phyloP scores from a whole-genome alignment of 1,140 invertebrate genomes.

The Dufourea novaeangliae region DNA sequence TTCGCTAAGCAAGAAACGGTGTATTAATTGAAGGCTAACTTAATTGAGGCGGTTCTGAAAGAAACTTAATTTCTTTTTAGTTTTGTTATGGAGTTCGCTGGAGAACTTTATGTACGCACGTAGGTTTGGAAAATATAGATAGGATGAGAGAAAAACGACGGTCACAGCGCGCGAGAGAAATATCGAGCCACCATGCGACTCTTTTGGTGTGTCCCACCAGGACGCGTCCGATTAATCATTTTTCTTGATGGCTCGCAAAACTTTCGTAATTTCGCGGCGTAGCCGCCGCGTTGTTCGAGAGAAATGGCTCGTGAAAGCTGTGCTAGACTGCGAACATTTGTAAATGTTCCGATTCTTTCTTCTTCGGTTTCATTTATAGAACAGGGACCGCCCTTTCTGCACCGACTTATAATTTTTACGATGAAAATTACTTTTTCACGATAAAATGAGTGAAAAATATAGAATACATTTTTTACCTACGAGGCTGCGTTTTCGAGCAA shows the following conservation, averaged over 20 bases:
- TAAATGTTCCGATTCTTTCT: background rate
- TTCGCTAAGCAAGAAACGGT: too few relatives aligned
- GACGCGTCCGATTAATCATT: slow-evolving; percentile 8
- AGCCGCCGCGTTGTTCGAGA: background rate
- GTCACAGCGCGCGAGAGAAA: background rate
- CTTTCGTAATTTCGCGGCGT: slow-evolving; percentile 37
- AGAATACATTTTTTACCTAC: background rate
- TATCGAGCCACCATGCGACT: background rate
- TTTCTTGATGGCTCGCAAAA: slow-evolving; percentile 35
- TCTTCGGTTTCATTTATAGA: background rate
- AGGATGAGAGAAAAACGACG: background rate
- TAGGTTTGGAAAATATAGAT: slow-evolving; percentile 1
- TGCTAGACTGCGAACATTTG: background rate
- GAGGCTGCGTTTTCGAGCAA: background rate
- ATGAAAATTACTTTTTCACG: background rate
- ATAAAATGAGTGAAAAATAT: background rate
- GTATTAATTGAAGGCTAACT: slow-evolving; percentile 14
- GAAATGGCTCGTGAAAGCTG: background rate
- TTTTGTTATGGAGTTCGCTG: too few relatives aligned
- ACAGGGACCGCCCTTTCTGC: background rate
- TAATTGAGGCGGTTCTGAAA: slow-evolving; percentile 20
- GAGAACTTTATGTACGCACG: too few relatives aligned
- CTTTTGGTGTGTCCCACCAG: slow-evolving; percentile 7
- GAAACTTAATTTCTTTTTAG: too few relatives aligned
- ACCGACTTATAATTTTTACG: background rate